These are phyloP conservation scores for Fulmarus glacialis DNA, from an alignment of 2,113 vertebrate genomes.

Conservation along the genomic window DNA sequence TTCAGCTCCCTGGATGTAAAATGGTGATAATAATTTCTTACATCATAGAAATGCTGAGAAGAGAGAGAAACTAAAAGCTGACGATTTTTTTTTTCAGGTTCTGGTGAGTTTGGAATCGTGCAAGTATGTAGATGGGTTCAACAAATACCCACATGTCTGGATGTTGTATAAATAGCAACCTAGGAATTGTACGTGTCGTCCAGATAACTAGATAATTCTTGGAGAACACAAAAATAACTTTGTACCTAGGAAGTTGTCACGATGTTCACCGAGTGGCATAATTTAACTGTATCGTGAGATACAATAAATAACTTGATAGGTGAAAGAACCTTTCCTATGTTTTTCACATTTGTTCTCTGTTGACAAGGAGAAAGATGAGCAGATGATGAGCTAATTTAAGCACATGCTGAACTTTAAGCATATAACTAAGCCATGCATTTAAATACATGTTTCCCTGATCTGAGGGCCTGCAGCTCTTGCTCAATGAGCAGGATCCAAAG, in stretches of 20 bases:
- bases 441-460: neutral
- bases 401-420: conserved; percentile 5
- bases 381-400: conserved; percentile 38
- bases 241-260: conserved; percentile 53
- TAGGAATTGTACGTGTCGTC: conserved; percentile 15
- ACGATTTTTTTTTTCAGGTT: neutral
- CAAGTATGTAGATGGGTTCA: neutral
- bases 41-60: neutral
- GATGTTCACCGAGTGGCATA: neutral
- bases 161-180: conserved; percentile 39
- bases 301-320: neutral
- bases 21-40: neutral
- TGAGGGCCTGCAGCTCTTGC: neutral
- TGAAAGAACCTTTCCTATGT: neutral
- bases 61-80: neutral
- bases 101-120: neutral
- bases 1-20: neutral
- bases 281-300: conserved; percentile 62
- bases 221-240: conserved; percentile 65
- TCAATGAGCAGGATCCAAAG: neutral
- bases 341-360: conserved; percentile 18
- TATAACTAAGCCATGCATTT: neutral
- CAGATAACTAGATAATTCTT: conserved; percentile 53
- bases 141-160: neutral
- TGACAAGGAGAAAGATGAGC: conserved; percentile 29